A percentile compares a stretch with the other conserved stretches of the same genome.
Evolutionary conservation across 92 coral and sea anemone genomes (phyloP).

Genomic region (Blastomussa wellsi): DNA sequence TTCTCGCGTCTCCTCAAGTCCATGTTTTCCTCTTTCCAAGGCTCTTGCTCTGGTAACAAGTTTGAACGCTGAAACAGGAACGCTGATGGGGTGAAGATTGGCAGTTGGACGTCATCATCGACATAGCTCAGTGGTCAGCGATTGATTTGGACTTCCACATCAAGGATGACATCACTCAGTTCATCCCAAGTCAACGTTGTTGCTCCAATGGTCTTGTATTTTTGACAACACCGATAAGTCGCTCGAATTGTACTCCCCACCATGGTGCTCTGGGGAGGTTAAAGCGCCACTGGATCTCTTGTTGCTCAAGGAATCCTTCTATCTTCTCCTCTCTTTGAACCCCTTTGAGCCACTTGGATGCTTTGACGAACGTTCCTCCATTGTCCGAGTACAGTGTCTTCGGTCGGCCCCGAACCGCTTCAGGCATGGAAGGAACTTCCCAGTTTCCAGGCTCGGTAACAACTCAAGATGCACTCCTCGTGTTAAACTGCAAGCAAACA

Average conservation of each 20-base stretch:
- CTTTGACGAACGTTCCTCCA: conserved; percentile 4
- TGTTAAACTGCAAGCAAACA: no score
- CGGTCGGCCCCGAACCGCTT: conserved; percentile 32
- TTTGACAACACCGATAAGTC: not conserved
- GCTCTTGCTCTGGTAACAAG: conserved; percentile 1
- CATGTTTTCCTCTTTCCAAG: not conserved
- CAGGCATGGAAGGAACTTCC: conserved; percentile 22
- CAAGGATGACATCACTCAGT: not conserved
- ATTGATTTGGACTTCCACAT: conserved; percentile 9
- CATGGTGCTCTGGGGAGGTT: not conserved
- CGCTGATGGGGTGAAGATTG: not conserved
- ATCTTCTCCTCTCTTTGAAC: not conserved
- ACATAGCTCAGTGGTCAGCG: not conserved
- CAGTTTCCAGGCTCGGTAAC: conserved; percentile 22
- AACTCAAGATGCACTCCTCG: no score
- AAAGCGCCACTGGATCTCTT: not conserved
- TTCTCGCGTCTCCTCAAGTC: conserved; percentile 14
- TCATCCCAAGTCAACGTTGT: not conserved
- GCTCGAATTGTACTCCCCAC: not conserved
- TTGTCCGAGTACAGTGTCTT: conserved; percentile 29
- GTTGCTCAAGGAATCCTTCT: not conserved
- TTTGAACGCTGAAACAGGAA: conserved; percentile 4
- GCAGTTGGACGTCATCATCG: not conserved
- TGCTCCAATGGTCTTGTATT: not conserved
- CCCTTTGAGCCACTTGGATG: no score